phyloP scores from a whole-genome alignment of 2,113 vertebrate species.

The Syrrhaptes paradoxus region DNA sequence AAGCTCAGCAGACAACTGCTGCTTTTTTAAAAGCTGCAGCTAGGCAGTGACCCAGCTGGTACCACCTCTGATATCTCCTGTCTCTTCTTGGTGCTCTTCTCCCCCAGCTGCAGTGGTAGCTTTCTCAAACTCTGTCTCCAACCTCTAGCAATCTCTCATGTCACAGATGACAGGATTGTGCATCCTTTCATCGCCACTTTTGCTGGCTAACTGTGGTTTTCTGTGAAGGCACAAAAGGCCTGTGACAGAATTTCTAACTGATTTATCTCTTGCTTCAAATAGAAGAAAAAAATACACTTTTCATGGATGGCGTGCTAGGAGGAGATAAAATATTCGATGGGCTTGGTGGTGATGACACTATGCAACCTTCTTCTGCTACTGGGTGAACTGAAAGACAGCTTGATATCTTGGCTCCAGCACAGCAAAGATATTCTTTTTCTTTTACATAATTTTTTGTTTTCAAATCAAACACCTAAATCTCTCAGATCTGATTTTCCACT shows the following conservation, averaged over 20 bases:
- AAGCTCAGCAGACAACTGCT: background rate
- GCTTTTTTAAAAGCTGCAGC: background rate
- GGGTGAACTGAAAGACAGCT: background rate
- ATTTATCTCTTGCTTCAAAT: background rate
- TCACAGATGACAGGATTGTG: background rate
- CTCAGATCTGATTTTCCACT: background rate
- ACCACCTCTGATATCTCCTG: background rate
- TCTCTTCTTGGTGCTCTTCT: background rate
- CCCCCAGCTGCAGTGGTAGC: background rate
- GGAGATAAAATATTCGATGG: background rate
- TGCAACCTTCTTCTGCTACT: background rate
- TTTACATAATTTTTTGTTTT: background rate
- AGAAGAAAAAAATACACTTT: background rate
- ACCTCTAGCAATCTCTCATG: background rate
- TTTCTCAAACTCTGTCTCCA: background rate
- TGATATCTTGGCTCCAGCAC: background rate
- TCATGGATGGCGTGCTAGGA: background rate
- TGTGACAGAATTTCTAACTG: background rate
- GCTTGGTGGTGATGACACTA: background rate
- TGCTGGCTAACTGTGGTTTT: background rate
- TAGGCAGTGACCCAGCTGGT: background rate
- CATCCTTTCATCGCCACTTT: background rate
- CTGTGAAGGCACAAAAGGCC: background rate
- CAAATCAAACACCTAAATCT: background rate
- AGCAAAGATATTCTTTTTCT: background rate